phyloP scores from a whole-genome alignment of 2,888 invertebrate genomes.

The Antitype chi region DNA sequence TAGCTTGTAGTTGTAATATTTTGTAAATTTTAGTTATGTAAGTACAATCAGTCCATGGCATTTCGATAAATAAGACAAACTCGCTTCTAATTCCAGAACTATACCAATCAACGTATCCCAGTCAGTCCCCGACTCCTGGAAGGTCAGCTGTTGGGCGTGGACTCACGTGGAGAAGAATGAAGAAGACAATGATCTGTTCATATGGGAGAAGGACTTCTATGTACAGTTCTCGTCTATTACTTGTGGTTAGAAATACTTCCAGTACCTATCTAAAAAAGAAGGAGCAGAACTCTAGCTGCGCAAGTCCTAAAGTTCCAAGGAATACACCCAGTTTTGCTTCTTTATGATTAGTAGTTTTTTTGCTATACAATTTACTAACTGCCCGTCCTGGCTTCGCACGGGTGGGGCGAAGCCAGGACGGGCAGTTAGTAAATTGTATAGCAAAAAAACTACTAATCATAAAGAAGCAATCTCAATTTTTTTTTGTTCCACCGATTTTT shows the following conservation, averaged over 20 bases:
- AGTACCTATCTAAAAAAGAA: neutral
- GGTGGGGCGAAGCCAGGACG: too few relatives aligned
- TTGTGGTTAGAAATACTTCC: slow-evolving; percentile 75
- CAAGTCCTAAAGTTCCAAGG: neutral
- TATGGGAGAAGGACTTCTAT: slow-evolving; percentile 91
- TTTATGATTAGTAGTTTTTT: neutral
- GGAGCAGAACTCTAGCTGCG: neutral
- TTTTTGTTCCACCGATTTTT: too few relatives aligned
- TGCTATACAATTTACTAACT: too few relatives aligned
- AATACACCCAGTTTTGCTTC: neutral
- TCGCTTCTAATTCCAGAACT: slow-evolving; percentile 66
- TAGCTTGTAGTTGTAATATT: neutral
- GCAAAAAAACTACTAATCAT: too few relatives aligned
- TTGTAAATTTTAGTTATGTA: neutral
- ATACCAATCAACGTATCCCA: slow-evolving; percentile 70
- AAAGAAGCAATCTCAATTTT: too few relatives aligned
- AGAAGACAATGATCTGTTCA: slow-evolving; percentile 82
- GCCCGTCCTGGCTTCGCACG: too few relatives aligned
- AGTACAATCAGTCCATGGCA: neutral
- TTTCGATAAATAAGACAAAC: neutral
- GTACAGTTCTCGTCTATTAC: slow-evolving; percentile 89
- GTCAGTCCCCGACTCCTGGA: slow-evolving; percentile 71
- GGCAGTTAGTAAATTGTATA: too few relatives aligned
- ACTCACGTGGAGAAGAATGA: slow-evolving; percentile 67
- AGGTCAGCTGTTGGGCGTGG: slow-evolving; percentile 77